These are phyloP conservation scores for Drosophila neocordata DNA, from an alignment of 1,140 invertebrate genomes.

Conservation along the genomic window DNA sequence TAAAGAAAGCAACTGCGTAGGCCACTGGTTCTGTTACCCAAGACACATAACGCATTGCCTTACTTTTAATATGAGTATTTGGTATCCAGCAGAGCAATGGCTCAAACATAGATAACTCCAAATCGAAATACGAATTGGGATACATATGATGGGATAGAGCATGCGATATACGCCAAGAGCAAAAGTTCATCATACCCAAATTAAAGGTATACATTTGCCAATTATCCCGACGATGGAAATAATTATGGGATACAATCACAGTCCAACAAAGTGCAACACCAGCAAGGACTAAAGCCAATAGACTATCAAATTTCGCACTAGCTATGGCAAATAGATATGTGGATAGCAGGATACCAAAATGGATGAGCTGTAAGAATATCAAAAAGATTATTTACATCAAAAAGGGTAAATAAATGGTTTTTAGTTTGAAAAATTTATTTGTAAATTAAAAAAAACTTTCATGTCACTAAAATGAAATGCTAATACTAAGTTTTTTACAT, in stretches of 20 bases:
- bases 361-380: constrained; percentile 55
- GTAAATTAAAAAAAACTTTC: too few relatives aligned
- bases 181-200: constrained; percentile 85
- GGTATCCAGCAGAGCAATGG: constrained; percentile 89
- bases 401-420: too few relatives aligned
- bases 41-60: constrained; percentile 82
- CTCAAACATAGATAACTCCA: constrained; percentile 88
- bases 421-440: too few relatives aligned
- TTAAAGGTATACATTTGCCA: constrained; percentile 93
- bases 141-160: constrained; percentile 91
- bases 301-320: constrained; percentile 83
- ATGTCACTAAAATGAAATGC: too few relatives aligned
- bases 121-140: constrained; percentile 90
- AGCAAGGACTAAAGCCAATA: constrained; percentile 82
- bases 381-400: too few relatives aligned
- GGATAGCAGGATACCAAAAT: constrained; percentile 78
- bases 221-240: constrained; percentile 90
- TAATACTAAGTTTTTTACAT: too few relatives aligned
- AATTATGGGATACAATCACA: constrained; percentile 89
- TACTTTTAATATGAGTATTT: constrained; percentile 82
- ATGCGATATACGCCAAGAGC: constrained; percentile 91
- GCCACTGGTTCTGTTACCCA: constrained; percentile 84
- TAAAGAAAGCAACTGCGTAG: constrained; percentile 83
- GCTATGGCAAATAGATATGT: constrained; percentile 84
- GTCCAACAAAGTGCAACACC: constrained; percentile 85